These are phyloP conservation scores for Istiophorus platypterus DNA, from an alignment of 2,113 vertebrate genomes.

Conservation along the genomic window DNA sequence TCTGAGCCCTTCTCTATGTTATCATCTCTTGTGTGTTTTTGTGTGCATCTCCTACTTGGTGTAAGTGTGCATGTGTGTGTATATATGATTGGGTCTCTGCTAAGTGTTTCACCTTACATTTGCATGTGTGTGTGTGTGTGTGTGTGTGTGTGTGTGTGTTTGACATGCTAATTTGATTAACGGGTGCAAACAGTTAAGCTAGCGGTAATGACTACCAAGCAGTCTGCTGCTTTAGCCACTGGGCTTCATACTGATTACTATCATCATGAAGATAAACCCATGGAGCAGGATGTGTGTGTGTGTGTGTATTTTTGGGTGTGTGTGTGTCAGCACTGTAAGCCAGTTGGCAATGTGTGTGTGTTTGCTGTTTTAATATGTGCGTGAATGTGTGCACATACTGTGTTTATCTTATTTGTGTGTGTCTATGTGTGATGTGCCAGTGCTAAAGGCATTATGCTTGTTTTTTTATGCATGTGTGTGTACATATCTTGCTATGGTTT, in stretches of 20 bases:
- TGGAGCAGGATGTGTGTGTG: conserved; percentile 41
- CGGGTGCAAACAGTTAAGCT: conserved; percentile 82
- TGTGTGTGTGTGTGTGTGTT: conserved; percentile 30
- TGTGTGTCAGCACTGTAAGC: conserved; percentile 22
- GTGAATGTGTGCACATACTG: conserved; percentile 39
- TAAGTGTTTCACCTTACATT: not conserved
- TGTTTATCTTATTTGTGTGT: conserved; percentile 35
- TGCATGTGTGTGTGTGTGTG: conserved; percentile 26
- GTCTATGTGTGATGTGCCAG: conserved; percentile 13
- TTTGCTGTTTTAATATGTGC: conserved; percentile 24
- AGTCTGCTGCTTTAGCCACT: conserved; percentile 75
- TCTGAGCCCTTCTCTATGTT: conserved; percentile 61
- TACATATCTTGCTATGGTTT: not conserved
- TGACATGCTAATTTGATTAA: conserved; percentile 83
- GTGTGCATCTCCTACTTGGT: conserved; percentile 28
- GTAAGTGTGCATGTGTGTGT: conserved; percentile 5
- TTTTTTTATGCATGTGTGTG: conserved; percentile 14
- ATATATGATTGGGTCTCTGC: conserved; percentile 4
- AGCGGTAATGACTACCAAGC: conserved; percentile 83
- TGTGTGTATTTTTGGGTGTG: conserved; percentile 27
- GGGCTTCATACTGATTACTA: conserved; percentile 79
- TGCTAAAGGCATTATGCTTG: conserved; percentile 28
- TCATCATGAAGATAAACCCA: conserved; percentile 81
- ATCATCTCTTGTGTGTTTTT: conserved; percentile 57
- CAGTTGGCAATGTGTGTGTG: conserved; percentile 44